These are phyloP conservation scores for Hypomecis atomaria DNA, from an alignment of 2,888 invertebrate genomes.

Conservation along the genomic window DNA sequence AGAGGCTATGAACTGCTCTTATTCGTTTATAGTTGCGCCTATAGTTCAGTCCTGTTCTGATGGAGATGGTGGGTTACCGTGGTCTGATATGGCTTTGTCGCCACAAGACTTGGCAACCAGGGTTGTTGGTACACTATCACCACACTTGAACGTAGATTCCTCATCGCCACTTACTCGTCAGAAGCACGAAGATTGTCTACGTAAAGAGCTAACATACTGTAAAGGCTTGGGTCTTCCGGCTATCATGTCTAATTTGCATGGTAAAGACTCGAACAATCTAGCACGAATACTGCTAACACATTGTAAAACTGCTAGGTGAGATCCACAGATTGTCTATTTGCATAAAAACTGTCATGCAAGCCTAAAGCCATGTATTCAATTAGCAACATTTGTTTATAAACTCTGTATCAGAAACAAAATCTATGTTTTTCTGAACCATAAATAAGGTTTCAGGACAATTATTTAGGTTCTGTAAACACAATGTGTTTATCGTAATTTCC, in stretches of 20 bases:
- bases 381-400: too few relatives aligned
- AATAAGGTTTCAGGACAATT: too few relatives aligned
- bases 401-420: too few relatives aligned
- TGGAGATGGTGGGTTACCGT: constrained; percentile 88
- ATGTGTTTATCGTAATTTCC: too few relatives aligned
- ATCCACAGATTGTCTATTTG: neutral
- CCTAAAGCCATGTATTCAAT: too few relatives aligned
- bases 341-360: too few relatives aligned
- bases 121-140: constrained; percentile 91
- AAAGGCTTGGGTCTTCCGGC: constrained; percentile 89
- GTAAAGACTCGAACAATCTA: constrained; percentile 83
- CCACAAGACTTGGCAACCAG: constrained; percentile 92
- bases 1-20: constrained; percentile 84
- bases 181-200: constrained; percentile 87
- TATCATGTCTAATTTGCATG: constrained; percentile 84
- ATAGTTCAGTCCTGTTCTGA: constrained; percentile 90
- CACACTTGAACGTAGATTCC: constrained; percentile 92
- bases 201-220: constrained; percentile 89
- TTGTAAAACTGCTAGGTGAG: constrained; percentile 68
- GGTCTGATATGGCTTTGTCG: constrained; percentile 91
- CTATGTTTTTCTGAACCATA: too few relatives aligned
- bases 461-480: too few relatives aligned
- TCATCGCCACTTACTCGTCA: constrained; percentile 78
- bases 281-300: constrained; percentile 84
- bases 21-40: constrained; percentile 90